These are phyloP conservation scores for Limanda limanda DNA, from an alignment of 2,113 vertebrate genomes.

Conservation along the genomic window DNA sequence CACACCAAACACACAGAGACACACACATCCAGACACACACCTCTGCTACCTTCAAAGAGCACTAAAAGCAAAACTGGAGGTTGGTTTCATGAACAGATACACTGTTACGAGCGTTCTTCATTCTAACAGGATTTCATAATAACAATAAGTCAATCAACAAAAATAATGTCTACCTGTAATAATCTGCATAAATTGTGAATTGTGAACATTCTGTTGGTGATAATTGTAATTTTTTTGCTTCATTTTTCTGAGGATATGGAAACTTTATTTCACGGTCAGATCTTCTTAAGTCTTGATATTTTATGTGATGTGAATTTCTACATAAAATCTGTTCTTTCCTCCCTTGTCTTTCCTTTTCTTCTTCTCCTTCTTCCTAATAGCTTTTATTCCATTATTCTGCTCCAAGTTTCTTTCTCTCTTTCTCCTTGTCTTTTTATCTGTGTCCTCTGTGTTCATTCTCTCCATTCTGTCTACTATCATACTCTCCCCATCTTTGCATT, in stretches of 20 bases:
- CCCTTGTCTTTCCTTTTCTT: neutral
- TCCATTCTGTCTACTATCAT: conserved; percentile 7
- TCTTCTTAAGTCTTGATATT: neutral
- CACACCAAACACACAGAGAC: neutral
- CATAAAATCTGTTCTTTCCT: neutral
- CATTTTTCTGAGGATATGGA: neutral
- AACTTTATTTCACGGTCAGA: neutral
- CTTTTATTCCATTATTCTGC: conserved; percentile 19
- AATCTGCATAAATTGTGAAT: too few relatives aligned
- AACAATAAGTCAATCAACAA: too few relatives aligned
- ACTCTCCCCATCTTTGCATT: conserved; percentile 4
- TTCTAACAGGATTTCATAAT: too few relatives aligned
- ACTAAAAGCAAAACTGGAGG: too few relatives aligned
- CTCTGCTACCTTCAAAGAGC: neutral
- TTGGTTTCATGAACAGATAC: too few relatives aligned
- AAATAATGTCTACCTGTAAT: too few relatives aligned
- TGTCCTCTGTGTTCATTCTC: conserved; percentile 1
- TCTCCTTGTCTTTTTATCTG: conserved; percentile 1
- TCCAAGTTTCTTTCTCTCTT: conserved; percentile 1
- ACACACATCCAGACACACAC: neutral
- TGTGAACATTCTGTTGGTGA: too few relatives aligned
- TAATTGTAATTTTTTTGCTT: too few relatives aligned
- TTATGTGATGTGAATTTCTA: neutral
- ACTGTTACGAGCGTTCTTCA: too few relatives aligned
- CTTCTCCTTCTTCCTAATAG: neutral